Conservation (phyloP, 1,140 invertebrate species). For the Zaprionus kolodkinae region DNA sequence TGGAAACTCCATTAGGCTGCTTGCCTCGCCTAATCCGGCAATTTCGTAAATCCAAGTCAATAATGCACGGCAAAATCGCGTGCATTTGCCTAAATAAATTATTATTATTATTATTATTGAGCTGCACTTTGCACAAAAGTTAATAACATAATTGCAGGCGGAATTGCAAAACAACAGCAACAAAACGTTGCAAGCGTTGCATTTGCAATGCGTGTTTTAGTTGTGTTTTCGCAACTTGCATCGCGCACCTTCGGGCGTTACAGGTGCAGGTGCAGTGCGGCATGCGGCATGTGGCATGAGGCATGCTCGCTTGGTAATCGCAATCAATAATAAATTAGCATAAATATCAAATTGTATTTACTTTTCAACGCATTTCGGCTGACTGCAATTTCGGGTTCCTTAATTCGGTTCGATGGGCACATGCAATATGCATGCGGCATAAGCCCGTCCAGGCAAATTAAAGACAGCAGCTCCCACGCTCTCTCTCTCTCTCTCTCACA, state of each 20-base stretch:
- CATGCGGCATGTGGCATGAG: neutral
- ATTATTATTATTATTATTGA: neutral
- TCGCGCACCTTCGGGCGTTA: neutral
- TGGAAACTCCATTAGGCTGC: neutral
- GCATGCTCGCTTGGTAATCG: slow-evolving; percentile 36
- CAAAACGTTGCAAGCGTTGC: neutral
- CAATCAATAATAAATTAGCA: slow-evolving; percentile 71
- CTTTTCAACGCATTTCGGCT: slow-evolving; percentile 42
- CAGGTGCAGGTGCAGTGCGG: neutral
- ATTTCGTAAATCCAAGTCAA: neutral
- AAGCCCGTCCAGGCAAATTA: slow-evolving; percentile 7
- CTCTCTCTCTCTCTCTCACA: neutral
- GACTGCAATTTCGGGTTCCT: slow-evolving; percentile 13
- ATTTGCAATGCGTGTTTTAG: neutral
- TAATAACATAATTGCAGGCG: neutral
- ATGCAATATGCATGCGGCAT: slow-evolving; percentile 4
- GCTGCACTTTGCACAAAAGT: slow-evolving; percentile 12
- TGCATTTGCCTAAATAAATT: slow-evolving; percentile 17
- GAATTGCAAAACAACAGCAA: neutral
- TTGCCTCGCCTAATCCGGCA: neutral
- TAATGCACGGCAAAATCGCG: slow-evolving; percentile 2
- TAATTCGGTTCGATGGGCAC: slow-evolving; percentile 6
- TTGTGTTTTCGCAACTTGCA: neutral
- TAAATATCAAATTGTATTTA: slow-evolving; percentile 63
- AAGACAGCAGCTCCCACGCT: neutral